A percentile compares a stretch with the other conserved stretches of the same genome.
These are phyloP conservation scores for Chrysolina haemoptera DNA, from an alignment of 2,888 invertebrate species.

Conservation along the genomic window DNA sequence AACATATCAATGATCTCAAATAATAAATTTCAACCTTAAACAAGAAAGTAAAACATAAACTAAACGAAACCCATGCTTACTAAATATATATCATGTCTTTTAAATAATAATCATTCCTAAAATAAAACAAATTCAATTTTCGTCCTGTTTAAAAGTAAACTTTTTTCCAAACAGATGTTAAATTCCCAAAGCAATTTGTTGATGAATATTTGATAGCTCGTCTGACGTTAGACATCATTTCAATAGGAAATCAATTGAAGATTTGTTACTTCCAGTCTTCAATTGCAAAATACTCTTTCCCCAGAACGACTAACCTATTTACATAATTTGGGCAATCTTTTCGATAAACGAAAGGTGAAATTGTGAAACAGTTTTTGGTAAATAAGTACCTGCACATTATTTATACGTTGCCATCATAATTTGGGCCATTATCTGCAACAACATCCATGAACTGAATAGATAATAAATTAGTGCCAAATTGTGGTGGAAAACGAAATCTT, in stretches of 20 bases:
- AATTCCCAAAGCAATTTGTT: not conserved
- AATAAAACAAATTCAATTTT: not conserved
- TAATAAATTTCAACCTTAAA: not conserved
- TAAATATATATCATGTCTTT: not conserved
- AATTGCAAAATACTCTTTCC: not conserved
- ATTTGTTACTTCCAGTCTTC: too few relatives aligned
- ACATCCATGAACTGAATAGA: conserved; percentile 2
- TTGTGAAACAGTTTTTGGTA: conserved; percentile 6
- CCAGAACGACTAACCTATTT: conserved; percentile 3
- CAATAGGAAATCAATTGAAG: not conserved
- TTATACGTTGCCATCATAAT: not conserved
- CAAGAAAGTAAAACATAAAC: not conserved
- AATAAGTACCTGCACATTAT: conserved; percentile 18
- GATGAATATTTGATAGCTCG: not conserved
- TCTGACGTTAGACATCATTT: not conserved
- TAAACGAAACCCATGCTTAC: not conserved
- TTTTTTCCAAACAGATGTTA: not conserved
- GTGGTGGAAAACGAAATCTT: too few relatives aligned
- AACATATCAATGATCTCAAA: too few relatives aligned
- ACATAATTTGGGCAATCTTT: conserved; percentile 6
- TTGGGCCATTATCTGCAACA: not conserved
- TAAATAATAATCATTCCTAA: not conserved
- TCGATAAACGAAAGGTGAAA: conserved; percentile 2
- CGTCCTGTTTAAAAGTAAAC: not conserved
- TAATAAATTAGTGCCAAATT: not conserved